Evolutionary conservation across 2,888 invertebrate species (phyloP), one percentile per base, ranked within the genome.

Genomic region (Oscheius sp.): DNA sequence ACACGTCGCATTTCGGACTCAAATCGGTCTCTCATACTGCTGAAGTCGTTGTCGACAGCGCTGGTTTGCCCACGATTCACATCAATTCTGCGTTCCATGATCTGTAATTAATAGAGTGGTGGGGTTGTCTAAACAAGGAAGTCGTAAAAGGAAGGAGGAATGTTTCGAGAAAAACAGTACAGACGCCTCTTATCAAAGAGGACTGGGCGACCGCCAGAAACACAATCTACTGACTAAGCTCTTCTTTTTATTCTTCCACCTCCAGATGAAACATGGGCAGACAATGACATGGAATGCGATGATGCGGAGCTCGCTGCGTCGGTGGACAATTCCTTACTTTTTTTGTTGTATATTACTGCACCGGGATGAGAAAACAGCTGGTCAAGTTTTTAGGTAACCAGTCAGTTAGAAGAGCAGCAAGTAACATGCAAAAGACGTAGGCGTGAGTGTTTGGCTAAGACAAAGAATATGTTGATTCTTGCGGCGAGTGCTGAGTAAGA

Each of bases 1-100:
- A 97, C 96, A 91, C 95, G 95, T 88, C 93, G 92, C 96, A 97
- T 96, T 92, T 97, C 96, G 81, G 72, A 70, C 73, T 83, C 83
- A 73, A 83, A 83, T n/a, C 95, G 92, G 90, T 95, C 95, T 88
- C 95, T 92, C 90, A 97, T 96, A 91, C 94, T 95, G 89, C 94
- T 94, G 91, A 96, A 96, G 91, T 96, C 96, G 84, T 94, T 94
- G 91, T 96, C 88, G 63, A 88, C 81, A 53, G 96, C 88, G 55
- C 83, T 84, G 75, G 86, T 80, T 76, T 85, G 80, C 72, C 80
- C 78, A 59, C 84, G 83, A 64, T 84, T 82, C 46, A 88, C 87
- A 78, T 87, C 83, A 74, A 88, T 88, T 52, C 81, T 80, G 64
- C 86, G 82, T 76, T 87, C 87, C 68, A 80, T 80, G 18, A 6